These are phyloP conservation scores for Fistularia commersonii DNA, from an alignment of 2,797 vertebrate species.

Conservation along the genomic window DNA sequence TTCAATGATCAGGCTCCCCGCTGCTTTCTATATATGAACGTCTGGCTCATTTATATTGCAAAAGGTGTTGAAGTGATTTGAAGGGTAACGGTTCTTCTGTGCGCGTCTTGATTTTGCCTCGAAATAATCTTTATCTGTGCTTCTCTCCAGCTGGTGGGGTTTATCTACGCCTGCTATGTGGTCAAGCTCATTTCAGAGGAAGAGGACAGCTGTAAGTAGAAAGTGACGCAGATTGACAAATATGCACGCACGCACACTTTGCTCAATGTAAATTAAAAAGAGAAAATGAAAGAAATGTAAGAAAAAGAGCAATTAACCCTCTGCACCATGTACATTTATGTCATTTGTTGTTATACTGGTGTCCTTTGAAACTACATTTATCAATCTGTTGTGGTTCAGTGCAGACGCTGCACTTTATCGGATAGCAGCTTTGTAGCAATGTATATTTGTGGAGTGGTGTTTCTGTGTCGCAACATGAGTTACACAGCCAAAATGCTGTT, in stretches of 20 bases:
- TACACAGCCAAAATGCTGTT: too few relatives aligned
- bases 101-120: neutral
- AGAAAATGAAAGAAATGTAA: too few relatives aligned
- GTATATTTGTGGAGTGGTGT: too few relatives aligned
- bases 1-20: conserved; percentile 7
- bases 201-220: conserved; percentile 98
- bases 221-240: conserved; percentile 8
- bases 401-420: too few relatives aligned
- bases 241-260: neutral
- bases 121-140: conserved; percentile 11
- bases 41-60: conserved; percentile 34
- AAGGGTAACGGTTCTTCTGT: neutral
- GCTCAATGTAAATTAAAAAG: neutral
- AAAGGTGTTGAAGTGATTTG: neutral
- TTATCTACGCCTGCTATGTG: conserved; percentile 99
- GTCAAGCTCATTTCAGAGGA: conserved; percentile 99
- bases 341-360: too few relatives aligned
- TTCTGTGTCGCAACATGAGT: too few relatives aligned
- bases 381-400: too few relatives aligned
- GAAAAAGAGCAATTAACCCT: too few relatives aligned
- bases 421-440: too few relatives aligned
- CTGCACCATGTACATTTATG: too few relatives aligned
- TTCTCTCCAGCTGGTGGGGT: conserved; percentile 89
- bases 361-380: too few relatives aligned
- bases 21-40: conserved; percentile 4